Evolutionary conservation across 2,888 invertebrate species (phyloP).

Genomic region (Cheilosia soror): DNA sequence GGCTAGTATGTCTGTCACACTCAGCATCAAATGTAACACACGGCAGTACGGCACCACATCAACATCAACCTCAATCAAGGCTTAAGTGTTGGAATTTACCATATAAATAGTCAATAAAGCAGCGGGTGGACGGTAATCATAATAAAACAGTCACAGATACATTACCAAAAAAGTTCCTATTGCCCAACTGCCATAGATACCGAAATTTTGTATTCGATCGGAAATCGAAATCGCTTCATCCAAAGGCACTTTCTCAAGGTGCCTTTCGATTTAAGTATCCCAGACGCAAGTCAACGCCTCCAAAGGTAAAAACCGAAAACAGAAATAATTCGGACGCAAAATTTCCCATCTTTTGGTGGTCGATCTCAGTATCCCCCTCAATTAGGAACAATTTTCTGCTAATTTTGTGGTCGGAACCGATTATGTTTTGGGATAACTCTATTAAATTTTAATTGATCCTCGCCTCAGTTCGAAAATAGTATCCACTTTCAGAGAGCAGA

Average conservation of each 20-base stretch:
- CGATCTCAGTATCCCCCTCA: conserved; percentile 50
- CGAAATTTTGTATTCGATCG: not conserved
- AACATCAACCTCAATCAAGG: conserved; percentile 39
- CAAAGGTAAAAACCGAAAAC: not conserved
- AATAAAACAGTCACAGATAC: conserved; percentile 57
- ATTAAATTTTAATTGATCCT: conserved; percentile 67
- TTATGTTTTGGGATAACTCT: conserved; percentile 66
- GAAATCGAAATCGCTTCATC: conserved; percentile 57
- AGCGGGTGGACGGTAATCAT: conserved; percentile 65
- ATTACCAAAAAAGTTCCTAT: conserved; percentile 20
- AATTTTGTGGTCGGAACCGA: conserved; percentile 77
- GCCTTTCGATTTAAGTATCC: conserved; percentile 32
- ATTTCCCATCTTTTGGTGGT: conserved; percentile 47
- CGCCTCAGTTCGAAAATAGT: conserved; percentile 34
- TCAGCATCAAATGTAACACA: too few relatives aligned
- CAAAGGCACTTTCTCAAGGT: conserved; percentile 60
- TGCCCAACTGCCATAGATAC: not conserved
- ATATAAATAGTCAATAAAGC: conserved; percentile 65
- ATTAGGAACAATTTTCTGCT: conserved; percentile 79
- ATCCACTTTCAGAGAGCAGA: conserved; percentile 4
- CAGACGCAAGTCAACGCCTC: conserved; percentile 69
- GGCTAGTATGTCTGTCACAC: conserved; percentile 23
- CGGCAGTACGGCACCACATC: not conserved
- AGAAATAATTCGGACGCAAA: conserved; percentile 11
- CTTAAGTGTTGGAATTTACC: conserved; percentile 59